A percentile compares a stretch with the other conserved stretches of the same genome.
These are phyloP conservation scores for Urosaurus nigricauda DNA, from an alignment of 2,797 vertebrate species.

Conservation along the genomic window DNA sequence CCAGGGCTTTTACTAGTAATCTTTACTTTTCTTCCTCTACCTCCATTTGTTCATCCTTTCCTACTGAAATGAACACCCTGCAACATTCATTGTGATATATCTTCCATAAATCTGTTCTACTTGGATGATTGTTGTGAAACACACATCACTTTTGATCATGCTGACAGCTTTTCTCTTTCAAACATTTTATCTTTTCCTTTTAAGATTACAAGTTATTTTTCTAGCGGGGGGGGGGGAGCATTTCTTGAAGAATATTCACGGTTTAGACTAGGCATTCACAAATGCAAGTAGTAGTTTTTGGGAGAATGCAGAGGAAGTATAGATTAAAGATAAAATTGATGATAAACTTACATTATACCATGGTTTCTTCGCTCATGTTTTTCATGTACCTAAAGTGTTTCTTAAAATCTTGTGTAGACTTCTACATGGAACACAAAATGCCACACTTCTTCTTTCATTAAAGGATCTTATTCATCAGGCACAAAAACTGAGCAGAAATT, in stretches of 20 bases:
- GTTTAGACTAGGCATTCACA: constrained; percentile 61
- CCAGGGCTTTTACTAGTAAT: too few species aligned
- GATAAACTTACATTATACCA: constrained; percentile 40
- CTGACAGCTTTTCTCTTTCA: constrained; percentile 69
- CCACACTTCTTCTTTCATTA: not conserved
- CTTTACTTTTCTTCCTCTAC: not conserved
- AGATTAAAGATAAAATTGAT: constrained; percentile 50
- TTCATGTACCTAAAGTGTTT: constrained; percentile 55
- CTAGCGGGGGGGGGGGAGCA: not conserved
- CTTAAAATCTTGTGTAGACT: constrained; percentile 24
- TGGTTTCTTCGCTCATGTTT: constrained; percentile 40
- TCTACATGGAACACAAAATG: not conserved
- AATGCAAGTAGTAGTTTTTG: constrained; percentile 64
- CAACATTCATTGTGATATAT: not conserved
- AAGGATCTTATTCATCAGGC: not conserved
- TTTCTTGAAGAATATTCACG: constrained; percentile 74
- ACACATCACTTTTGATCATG: constrained; percentile 32
- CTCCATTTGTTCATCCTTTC: too few species aligned
- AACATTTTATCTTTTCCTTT: constrained; percentile 71
- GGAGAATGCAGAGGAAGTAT: constrained; percentile 53
- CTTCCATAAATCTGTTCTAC: constrained; percentile 4
- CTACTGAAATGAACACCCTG: not conserved
- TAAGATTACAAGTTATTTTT: constrained; percentile 70
- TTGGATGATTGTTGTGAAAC: constrained; percentile 32
- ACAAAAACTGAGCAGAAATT: not conserved